Base-by-base conservation (phyloP, 2,888 invertebrate genomes). In the Sinodicranocentrus sp. region DNA sequence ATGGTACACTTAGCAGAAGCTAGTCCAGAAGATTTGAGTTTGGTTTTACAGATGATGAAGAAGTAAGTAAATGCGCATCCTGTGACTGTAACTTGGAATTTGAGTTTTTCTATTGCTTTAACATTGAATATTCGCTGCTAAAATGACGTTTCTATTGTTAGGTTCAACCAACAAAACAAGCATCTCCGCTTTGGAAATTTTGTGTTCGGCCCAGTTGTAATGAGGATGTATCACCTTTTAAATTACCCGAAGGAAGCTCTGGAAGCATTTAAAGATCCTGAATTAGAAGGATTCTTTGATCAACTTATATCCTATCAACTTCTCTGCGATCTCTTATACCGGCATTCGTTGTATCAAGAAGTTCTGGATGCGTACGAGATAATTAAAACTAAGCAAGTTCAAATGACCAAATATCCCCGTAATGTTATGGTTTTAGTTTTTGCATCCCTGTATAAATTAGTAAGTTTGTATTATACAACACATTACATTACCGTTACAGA, bases 201-300 rank as follows among this genome's bases (percentile, higher is more conserved):
- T 90, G 90, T 94, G 3, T 96, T 96, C 92, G 96, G 96, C 0
- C 95, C 96, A 2, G 94, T 96, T 15, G 92, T 95, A 0, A 95
- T 96, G 95, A 92, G 96, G 89, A 92, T 95, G 92, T 94, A 94
- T 82, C 92, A 96, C 90, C 91, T 92, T 88, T 90, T 95, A 44
- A 93, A 95, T 90, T 93, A 94, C 89, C 93, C 94, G 0, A 92
- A 93, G 54, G 90, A 93, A 85, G 96, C 96, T 13, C 89, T 94
- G 15, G 88, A 93, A 93, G 93, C 92, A 85, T 95, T 94, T 89
- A 92, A 93, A 87, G 92, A 94, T 87, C 92, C 93, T 1, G 91
- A 91, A 57, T 91, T 95, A 33, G 90, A 90, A 19, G 93, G 93
- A 6, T 94, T 96, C 89, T 96, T 95, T 90, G 94, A 95, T 89